phyloP scores from a whole-genome alignment of 2,113 vertebrate genomes.

The Phodopus roborovskii region DNA sequence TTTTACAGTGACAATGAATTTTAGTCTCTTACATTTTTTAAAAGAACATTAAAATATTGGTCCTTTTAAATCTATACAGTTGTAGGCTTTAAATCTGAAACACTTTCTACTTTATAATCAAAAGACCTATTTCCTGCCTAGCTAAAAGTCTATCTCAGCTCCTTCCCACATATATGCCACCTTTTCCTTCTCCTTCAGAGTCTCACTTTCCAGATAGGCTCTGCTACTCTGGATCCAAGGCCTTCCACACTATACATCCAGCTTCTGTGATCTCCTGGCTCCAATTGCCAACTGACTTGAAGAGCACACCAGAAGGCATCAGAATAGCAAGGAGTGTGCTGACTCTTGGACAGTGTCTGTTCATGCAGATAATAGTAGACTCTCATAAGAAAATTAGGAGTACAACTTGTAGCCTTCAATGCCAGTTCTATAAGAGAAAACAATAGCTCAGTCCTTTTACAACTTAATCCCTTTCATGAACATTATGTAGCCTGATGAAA shows the following conservation, averaged over 20 bases:
- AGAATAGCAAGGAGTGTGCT: neutral
- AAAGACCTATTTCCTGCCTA: neutral
- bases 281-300: neutral
- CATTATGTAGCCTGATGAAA: neutral
- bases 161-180: neutral
- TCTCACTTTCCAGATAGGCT: neutral
- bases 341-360: neutral
- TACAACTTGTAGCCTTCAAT: neutral
- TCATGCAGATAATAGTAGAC: neutral
- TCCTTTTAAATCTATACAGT: slow-evolving; percentile 2
- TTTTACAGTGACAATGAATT: slow-evolving; percentile 66
- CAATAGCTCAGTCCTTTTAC: neutral
- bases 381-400: neutral
- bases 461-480: neutral
- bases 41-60: slow-evolving; percentile 59
- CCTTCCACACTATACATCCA: neutral
- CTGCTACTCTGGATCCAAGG: neutral
- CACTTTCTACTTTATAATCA: slow-evolving; percentile 46
- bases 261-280: neutral
- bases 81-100: neutral
- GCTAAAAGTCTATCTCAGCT: neutral
- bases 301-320: neutral
- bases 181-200: neutral
- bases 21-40: slow-evolving; percentile 60
- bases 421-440: neutral